A percentile compares a stretch with the other conserved stretches of the same genome.
phyloP scores from a whole-genome alignment of 2,113 vertebrate species.

The Cephalopholis sonnerati region DNA sequence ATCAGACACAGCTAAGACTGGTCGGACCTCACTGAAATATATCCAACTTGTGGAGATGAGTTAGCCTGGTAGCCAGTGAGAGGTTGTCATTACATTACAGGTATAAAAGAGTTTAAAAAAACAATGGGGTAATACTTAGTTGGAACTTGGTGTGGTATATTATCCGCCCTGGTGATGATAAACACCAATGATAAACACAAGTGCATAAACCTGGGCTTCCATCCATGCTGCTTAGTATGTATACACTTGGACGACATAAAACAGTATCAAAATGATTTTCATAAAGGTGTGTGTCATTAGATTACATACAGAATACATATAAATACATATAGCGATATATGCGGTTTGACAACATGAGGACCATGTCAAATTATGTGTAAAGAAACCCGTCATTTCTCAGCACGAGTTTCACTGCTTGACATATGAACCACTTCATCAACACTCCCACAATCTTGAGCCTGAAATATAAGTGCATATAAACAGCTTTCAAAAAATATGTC shows the following conservation, averaged over 20 bases:
- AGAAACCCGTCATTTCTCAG: background rate
- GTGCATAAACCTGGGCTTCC: background rate
- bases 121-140: background rate
- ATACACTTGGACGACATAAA: background rate
- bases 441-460: background rate
- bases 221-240: background rate
- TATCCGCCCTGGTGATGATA: too few species aligned
- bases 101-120: background rate
- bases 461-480: background rate
- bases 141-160: too few species aligned
- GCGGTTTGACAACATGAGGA: background rate
- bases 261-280: background rate
- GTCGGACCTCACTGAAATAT: background rate
- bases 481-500: constrained; percentile 25
- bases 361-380: background rate
- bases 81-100: background rate
- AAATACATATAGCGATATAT: background rate
- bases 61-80: background rate
- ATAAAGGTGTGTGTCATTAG: background rate
- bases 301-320: background rate
- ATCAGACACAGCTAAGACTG: background rate
- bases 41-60: background rate
- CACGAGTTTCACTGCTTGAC: background rate
- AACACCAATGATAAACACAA: too few species aligned
- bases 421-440: constrained; percentile 7